Percentiles rank a stretch among this genome's conserved stretches.
Conservation (phyloP, 2,797 vertebrate genomes). For the Arnoldichthys spilopterus region DNA sequence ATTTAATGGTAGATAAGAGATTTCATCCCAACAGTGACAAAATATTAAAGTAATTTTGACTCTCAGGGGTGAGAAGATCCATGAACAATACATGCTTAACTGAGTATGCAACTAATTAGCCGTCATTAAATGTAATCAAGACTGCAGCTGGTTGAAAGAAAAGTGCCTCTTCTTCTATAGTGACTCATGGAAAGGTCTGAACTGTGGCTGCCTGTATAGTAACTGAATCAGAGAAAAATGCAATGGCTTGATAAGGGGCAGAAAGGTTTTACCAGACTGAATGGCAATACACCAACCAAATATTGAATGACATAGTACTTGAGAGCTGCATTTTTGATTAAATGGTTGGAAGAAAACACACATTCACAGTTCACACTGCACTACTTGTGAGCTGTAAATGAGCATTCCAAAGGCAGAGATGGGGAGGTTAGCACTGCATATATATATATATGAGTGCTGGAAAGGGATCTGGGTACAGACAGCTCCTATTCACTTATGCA, state of each 20-base stretch:
- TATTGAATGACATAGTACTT: constrained; percentile 25
- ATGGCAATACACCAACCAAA: constrained; percentile 57
- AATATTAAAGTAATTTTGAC: neutral
- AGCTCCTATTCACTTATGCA: constrained; percentile 2
- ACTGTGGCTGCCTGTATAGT: constrained; percentile 50
- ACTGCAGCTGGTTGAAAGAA: neutral
- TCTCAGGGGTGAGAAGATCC: neutral
- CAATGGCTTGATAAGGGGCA: constrained; percentile 47
- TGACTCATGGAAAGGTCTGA: neutral
- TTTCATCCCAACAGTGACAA: no score
- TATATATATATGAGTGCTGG: constrained; percentile 21
- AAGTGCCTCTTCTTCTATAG: no score
- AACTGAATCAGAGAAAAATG: constrained; percentile 41
- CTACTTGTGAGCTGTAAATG: constrained; percentile 34
- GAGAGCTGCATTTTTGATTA: constrained; percentile 49
- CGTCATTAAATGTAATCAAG: neutral
- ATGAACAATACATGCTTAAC: neutral
- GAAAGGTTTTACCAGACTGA: neutral
- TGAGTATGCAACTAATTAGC: neutral
- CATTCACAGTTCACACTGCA: neutral
- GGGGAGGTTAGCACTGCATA: constrained; percentile 38
- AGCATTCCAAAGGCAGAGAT: constrained; percentile 27
- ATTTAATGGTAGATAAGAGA: no score
- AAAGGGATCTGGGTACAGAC: constrained; percentile 1
- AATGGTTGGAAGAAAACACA: constrained; percentile 42